Conservation (phyloP, 2,888 invertebrate species). For the Tenthredo livida region DNA sequence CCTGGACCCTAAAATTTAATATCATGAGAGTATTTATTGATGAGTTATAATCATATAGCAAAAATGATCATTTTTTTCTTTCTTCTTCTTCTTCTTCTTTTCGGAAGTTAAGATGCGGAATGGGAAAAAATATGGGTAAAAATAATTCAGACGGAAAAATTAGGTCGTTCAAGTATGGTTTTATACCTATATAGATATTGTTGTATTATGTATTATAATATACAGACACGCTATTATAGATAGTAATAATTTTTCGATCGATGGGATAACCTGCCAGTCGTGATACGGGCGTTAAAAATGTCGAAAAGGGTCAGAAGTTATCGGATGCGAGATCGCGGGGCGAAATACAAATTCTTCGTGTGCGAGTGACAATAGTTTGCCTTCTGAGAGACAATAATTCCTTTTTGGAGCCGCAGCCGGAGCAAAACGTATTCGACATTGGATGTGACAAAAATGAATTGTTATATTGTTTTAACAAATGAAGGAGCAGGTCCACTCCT, state of each 20-base stretch:
- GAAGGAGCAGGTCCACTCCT: constrained; percentile 66
- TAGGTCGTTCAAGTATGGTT: neutral
- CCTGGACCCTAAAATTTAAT: too few relatives aligned
- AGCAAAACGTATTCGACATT: constrained; percentile 62
- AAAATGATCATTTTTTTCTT: neutral
- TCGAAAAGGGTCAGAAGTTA: constrained; percentile 47
- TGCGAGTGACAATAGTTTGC: constrained; percentile 38
- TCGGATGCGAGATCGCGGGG: constrained; percentile 29
- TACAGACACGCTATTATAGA: neutral
- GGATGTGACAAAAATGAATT: constrained; percentile 76
- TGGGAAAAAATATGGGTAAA: neutral
- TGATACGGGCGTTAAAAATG: constrained; percentile 41
- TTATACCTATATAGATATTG: neutral
- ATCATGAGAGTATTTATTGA: too few relatives aligned
- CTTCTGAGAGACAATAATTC: constrained; percentile 37
- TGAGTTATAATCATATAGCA: too few relatives aligned
- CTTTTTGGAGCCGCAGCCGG: constrained; percentile 16
- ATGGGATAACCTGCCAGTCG: constrained; percentile 38
- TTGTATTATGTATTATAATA: neutral
- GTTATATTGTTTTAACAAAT: constrained; percentile 77
- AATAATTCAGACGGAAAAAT: neutral
- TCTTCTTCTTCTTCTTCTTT: neutral
- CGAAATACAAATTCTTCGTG: constrained; percentile 44
- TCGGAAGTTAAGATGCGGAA: neutral
- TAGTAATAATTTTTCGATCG: constrained; percentile 24